A percentile compares a stretch with the other conserved stretches of the same genome.
Evolutionary conservation across 2,888 invertebrate species (phyloP).

Genomic region (Acheta domesticus): DNA sequence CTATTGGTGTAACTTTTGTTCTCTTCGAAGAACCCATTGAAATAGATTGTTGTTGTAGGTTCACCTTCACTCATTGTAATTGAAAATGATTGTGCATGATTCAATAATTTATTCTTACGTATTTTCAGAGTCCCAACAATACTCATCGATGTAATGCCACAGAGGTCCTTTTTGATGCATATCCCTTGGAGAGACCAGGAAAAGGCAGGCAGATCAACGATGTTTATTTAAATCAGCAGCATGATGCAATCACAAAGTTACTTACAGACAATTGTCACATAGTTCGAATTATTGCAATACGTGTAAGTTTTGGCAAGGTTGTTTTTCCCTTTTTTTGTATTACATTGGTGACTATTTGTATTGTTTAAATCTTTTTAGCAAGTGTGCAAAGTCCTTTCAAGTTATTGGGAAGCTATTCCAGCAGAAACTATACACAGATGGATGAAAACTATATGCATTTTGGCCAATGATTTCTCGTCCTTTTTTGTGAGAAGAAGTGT

Average conservation of each 20-base stretch:
- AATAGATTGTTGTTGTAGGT: no score
- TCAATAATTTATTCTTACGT: not conserved
- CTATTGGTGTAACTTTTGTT: not conserved
- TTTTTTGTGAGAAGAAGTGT: conserved; percentile 39
- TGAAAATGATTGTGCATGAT: not conserved
- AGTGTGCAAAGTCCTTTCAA: not conserved
- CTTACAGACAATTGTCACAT: conserved; percentile 40
- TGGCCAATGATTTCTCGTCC: conserved; percentile 36
- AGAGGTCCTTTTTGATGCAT: conserved; percentile 41
- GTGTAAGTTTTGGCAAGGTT: conserved; percentile 35
- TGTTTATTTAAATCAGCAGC: conserved; percentile 39
- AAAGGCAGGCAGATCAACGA: conserved; percentile 36
- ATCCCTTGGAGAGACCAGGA: conserved; percentile 41
- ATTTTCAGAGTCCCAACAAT: conserved; percentile 39
- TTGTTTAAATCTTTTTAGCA: conserved; percentile 18
- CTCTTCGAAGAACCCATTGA: not conserved
- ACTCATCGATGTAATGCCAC: conserved; percentile 41
- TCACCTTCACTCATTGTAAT: not conserved
- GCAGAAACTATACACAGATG: not conserved
- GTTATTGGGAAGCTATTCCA: conserved; percentile 19
- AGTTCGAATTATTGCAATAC: conserved; percentile 41
- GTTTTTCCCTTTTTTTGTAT: no score
- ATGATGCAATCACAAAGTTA: conserved; percentile 39
- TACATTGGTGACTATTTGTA: not conserved
- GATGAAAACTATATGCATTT: not conserved